Percentiles rank a stretch among this genome's conserved stretches.
Conservation (phyloP, 2,113 vertebrate genomes). For the Hippocampus comes region DNA sequence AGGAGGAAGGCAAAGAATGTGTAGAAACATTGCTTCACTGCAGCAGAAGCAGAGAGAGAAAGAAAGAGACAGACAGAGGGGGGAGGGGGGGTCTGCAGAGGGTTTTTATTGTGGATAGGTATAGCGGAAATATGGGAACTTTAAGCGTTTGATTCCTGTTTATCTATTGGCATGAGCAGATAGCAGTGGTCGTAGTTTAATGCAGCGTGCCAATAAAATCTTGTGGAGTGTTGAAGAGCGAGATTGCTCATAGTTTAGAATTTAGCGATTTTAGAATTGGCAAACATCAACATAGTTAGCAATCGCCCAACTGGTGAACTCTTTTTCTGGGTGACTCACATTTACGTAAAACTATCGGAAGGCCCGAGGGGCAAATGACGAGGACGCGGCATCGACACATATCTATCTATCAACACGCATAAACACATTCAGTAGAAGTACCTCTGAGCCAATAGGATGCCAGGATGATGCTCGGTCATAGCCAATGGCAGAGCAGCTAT, state of each 20-base stretch:
- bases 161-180: background rate
- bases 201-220: background rate
- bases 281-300: no score
- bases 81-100: background rate
- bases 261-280: background rate
- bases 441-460: no score
- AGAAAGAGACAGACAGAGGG: no score
- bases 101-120: background rate
- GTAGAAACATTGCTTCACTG: conserved; percentile 12
- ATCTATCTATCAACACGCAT: no score
- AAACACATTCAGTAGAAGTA: no score
- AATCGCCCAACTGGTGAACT: no score
- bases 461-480: no score
- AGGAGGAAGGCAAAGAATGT: conserved; percentile 17
- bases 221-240: background rate
- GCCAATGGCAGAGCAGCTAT: no score
- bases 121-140: background rate
- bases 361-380: no score
- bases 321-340: no score
- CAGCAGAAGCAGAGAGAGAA: conserved; percentile 2
- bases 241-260: background rate
- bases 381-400: no score
- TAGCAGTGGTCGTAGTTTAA: background rate
- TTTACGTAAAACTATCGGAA: no score
- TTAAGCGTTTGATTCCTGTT: background rate